Percentiles rank a stretch among this genome's conserved stretches.
Evolutionary conservation across 2,797 vertebrate genomes (phyloP).

Genomic region (Malurus splendens): DNA sequence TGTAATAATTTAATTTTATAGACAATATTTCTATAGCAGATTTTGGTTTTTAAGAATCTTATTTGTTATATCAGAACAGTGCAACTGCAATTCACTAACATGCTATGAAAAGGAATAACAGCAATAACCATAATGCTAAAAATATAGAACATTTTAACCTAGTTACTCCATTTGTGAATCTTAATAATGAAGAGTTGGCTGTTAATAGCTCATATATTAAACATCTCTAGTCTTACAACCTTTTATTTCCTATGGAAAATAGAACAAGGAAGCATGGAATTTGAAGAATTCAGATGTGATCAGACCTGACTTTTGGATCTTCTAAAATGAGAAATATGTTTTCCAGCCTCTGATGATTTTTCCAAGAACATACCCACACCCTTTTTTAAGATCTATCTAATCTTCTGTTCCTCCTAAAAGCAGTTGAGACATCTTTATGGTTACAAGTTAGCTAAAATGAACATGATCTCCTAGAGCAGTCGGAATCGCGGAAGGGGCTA

Average conservation of each 20-base stretch:
- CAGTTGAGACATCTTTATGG: neutral
- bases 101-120: neutral
- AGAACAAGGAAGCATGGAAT: neutral
- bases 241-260: neutral
- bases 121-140: neutral
- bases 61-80: neutral
- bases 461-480: accelerated
- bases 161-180: neutral
- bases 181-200: neutral
- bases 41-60: neutral
- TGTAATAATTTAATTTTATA: neutral
- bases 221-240: neutral
- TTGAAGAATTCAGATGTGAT: neutral
- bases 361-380: neutral
- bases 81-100: neutral
- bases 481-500: neutral
- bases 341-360: neutral
- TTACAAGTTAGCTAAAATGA: neutral
- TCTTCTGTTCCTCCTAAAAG: neutral
- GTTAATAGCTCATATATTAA: neutral
- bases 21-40: neutral
- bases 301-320: neutral
- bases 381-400: neutral
- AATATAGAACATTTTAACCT: neutral
- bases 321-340: neutral